Evolutionary conservation across 1,140 invertebrate genomes (phyloP).

Genomic region (Adelges cooleyi): DNA sequence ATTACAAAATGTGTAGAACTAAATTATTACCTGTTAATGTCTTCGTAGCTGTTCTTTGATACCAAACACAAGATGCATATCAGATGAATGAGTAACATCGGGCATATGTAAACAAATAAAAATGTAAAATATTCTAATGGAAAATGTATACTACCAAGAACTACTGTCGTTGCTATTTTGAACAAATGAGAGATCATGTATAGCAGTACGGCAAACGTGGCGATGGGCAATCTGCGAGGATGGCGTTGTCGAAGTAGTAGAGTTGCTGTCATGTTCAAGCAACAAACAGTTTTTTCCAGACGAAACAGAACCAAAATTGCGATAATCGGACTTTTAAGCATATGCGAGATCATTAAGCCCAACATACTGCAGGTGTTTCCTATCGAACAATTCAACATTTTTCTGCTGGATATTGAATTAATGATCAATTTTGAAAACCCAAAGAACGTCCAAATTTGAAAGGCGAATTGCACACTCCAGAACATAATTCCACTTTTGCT

Average conservation of each 20-base stretch:
- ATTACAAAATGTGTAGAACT: no score
- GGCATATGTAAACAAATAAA: slow-evolving; percentile 19
- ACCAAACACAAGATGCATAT: slow-evolving; percentile 10
- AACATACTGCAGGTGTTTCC: slow-evolving; percentile 25
- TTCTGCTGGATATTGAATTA: neutral
- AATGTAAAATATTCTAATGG: slow-evolving; percentile 17
- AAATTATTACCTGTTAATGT: slow-evolving; percentile 28
- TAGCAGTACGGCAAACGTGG: neutral
- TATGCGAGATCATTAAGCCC: slow-evolving; percentile 11
- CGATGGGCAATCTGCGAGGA: neutral
- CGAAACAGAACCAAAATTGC: slow-evolving; percentile 4
- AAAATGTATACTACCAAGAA: no score
- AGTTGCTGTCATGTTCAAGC: no score
- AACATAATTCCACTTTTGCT: no score
- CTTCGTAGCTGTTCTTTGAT: slow-evolving; percentile 2
- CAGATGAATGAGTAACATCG: slow-evolving; percentile 14
- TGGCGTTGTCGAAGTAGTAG: neutral
- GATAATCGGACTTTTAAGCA: slow-evolving; percentile 17
- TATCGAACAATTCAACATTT: neutral
- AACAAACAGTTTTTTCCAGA: no score
- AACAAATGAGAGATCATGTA: neutral
- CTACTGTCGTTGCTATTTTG: no score
- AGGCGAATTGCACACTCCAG: neutral
- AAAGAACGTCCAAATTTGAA: slow-evolving; percentile 19
- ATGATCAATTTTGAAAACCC: slow-evolving; percentile 7